Conservation (phyloP, 2,113 vertebrate species). For the Pleuronectes platessa region DNA sequence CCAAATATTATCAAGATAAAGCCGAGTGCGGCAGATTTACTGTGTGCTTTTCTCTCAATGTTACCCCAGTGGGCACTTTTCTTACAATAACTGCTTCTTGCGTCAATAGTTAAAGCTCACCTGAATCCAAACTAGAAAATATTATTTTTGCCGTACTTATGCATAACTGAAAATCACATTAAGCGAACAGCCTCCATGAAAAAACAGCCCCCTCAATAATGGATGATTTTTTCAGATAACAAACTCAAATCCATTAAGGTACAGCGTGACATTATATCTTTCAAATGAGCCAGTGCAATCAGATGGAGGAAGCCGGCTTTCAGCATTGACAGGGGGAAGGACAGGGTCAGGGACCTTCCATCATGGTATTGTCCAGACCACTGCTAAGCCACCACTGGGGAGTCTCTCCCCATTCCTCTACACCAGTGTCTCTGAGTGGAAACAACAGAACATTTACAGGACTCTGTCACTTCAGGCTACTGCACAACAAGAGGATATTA, state of each 20-base stretch:
- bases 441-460: slow-evolving; percentile 47
- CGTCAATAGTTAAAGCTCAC: not conserved
- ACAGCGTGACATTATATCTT: slow-evolving; percentile 47
- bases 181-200: slow-evolving; percentile 3
- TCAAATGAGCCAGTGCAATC: slow-evolving; percentile 43
- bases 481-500: slow-evolving; percentile 34
- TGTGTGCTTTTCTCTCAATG: slow-evolving; percentile 8
- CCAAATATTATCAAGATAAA: slow-evolving; percentile 48
- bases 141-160: not conserved
- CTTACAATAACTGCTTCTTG: not conserved
- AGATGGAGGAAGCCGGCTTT: slow-evolving; percentile 53
- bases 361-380: slow-evolving; percentile 35
- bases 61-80: not conserved
- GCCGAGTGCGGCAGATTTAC: slow-evolving; percentile 39
- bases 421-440: slow-evolving; percentile 31
- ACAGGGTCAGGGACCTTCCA: slow-evolving; percentile 28
- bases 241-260: slow-evolving; percentile 23
- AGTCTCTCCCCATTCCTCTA: slow-evolving; percentile 22
- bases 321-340: slow-evolving; percentile 16
- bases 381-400: slow-evolving; percentile 32
- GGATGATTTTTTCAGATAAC: slow-evolving; percentile 36
- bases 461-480: slow-evolving; percentile 11
- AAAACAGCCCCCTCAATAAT: not conserved
- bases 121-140: not conserved
- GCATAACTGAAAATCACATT: not conserved